These are phyloP conservation scores for Cryptophagus acutangulus DNA, from an alignment of 2,888 invertebrate species.

Conservation along the genomic window DNA sequence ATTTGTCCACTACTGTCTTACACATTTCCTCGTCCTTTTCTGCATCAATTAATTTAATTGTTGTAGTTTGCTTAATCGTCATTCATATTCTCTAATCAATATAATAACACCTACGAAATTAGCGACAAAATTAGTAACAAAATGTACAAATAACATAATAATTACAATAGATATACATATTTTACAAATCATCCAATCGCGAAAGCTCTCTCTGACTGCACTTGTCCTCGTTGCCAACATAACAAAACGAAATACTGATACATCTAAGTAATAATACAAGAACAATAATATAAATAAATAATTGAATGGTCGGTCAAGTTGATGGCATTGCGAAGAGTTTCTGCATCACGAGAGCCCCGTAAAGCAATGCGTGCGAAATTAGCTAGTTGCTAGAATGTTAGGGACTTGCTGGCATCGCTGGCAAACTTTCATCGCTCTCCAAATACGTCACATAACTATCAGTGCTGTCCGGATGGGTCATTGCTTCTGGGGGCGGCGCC, in stretches of 20 bases:
- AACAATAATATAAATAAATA: too few species aligned
- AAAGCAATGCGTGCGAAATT: slow-evolving; percentile 17
- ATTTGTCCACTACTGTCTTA: not conserved
- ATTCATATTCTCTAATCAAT: slow-evolving; percentile 1
- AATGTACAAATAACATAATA: slow-evolving; percentile 42
- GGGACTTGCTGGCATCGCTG: slow-evolving; percentile 70
- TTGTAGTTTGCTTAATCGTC: slow-evolving; percentile 15
- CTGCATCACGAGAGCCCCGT: slow-evolving; percentile 24
- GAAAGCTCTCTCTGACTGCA: not conserved
- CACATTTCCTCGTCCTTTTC: not conserved
- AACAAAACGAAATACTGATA: too few species aligned
- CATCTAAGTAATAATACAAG: too few species aligned
- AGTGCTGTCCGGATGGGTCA: slow-evolving; percentile 73
- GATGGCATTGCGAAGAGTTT: slow-evolving; percentile 17
- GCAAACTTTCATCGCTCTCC: slow-evolving; percentile 80
- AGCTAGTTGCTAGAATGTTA: slow-evolving; percentile 47
- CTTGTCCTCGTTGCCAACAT: too few species aligned
- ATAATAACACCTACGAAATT: slow-evolving; percentile 15
- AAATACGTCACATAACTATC: slow-evolving; percentile 91
- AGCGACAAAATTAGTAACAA: slow-evolving; percentile 26
- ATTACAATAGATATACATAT: slow-evolving; percentile 32
- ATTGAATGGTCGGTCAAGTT: not conserved
- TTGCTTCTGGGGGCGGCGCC: slow-evolving; percentile 57
- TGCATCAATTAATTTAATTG: slow-evolving; percentile 13
- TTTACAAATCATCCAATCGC: not conserved